A percentile compares a stretch with the other conserved stretches of the same genome.
Conservation (phyloP, 2,888 invertebrate genomes). For the Podotricha telesiphe region DNA sequence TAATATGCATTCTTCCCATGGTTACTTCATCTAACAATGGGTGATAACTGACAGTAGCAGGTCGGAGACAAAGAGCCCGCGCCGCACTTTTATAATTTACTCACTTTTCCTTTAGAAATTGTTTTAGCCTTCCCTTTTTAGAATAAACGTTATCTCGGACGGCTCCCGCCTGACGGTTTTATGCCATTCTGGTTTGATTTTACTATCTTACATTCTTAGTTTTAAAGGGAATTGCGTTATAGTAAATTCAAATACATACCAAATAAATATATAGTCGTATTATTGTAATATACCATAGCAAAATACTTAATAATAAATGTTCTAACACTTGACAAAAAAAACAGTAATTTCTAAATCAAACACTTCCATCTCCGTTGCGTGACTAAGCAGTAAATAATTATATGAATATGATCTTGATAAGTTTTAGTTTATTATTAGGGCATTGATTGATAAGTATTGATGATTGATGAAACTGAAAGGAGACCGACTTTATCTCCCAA, state of each 20-base stretch:
- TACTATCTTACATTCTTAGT: constrained; percentile 7
- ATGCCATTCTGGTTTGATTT: constrained; percentile 27
- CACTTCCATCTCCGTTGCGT: neutral
- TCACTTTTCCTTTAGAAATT: constrained; percentile 69
- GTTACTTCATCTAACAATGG: constrained; percentile 48
- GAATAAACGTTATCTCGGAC: constrained; percentile 71
- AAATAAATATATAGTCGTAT: too few species aligned
- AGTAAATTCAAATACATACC: neutral
- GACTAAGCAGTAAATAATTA: neutral
- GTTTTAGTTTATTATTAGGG: neutral
- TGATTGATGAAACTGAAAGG: constrained; percentile 17
- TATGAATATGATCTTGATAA: neutral
- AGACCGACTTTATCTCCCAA: constrained; percentile 9
- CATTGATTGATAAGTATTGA: constrained; percentile 9
- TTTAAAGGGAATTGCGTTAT: neutral
- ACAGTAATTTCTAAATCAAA: neutral
- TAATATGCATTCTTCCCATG: constrained; percentile 24
- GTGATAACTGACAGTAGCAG: constrained; percentile 58
- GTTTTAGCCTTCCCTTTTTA: constrained; percentile 50
- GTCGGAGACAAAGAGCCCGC: constrained; percentile 68
- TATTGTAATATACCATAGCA: too few species aligned
- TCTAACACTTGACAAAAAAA: too few species aligned
- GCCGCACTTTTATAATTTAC: constrained; percentile 74
- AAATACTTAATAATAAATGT: too few species aligned
- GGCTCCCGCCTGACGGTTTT: constrained; percentile 46